Conservation (phyloP, 1,140 invertebrate genomes). For the Saccostrea cuccullata region DNA sequence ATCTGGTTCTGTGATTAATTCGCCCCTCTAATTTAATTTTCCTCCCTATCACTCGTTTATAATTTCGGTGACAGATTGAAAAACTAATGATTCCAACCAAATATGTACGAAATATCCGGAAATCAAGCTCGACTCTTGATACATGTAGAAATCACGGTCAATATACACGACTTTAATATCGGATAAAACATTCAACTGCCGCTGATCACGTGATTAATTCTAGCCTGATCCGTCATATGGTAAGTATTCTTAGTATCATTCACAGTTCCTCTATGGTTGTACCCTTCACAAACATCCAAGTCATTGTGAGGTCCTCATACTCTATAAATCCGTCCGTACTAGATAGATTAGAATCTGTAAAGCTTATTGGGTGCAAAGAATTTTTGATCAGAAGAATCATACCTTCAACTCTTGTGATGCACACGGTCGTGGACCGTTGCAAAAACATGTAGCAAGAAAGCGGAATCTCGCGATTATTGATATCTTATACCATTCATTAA, state of each 20-base stretch:
- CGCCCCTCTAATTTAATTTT: conserved; percentile 2
- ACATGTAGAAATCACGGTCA: not conserved
- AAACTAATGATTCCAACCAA: not conserved
- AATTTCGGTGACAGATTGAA: conserved; percentile 18
- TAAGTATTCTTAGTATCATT: not conserved
- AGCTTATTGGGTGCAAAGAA: too few species aligned
- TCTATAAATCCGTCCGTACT: too few species aligned
- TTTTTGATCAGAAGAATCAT: too few species aligned
- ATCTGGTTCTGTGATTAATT: conserved; percentile 7
- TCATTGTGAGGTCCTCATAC: too few species aligned
- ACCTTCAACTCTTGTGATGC: too few species aligned
- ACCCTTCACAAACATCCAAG: too few species aligned
- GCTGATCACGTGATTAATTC: not conserved
- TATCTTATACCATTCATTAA: too few species aligned
- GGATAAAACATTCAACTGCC: not conserved
- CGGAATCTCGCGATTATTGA: too few species aligned
- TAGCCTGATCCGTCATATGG: not conserved
- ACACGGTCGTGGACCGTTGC: too few species aligned
- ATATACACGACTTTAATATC: not conserved
- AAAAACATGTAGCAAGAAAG: too few species aligned
- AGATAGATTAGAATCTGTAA: too few species aligned
- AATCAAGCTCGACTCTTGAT: not conserved
- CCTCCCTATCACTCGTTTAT: not conserved
- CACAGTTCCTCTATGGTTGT: too few species aligned
- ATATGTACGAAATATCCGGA: not conserved